Base-by-base conservation (phyloP, 2,113 vertebrate species). In the Orycteropus afer region DNA sequence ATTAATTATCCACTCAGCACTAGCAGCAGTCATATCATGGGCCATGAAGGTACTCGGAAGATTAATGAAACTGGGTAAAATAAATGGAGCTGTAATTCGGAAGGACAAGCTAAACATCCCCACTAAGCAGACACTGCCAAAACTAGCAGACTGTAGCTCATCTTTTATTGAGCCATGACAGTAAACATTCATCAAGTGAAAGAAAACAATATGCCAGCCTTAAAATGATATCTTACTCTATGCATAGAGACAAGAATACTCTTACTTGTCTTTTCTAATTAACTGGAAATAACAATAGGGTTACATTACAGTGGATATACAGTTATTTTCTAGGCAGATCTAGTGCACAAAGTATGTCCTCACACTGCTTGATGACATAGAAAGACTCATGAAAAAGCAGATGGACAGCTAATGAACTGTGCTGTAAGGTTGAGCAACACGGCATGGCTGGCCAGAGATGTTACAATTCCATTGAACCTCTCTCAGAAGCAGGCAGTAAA, bases 51-150 rank as follows among this genome's bases (percentile, higher is more conserved):
- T 94, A 97, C 90, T 93, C 57, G 81, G 96, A 98, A 97, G 98
- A 98, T 98, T 97, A 97, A 98, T 96, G 96, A 97, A 98, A 97
- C 84, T 92, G 96, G 96, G 97, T 97, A 97, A 98, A 98, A 97
- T 97, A 98, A 98, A 98, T 96, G 94, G 96, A 92, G 94, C 84
- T 96, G 95, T 97, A 97, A 97, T 97, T 96, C 8, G 25, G 14
- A 69, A 98, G 90, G 92, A 97, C 93, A 98, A 98, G 69, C 40
- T 95, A 97, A 98, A 94, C 77, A 97, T 89, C 20, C 77, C 96
- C 78, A 97, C 73, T 80, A 97, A 97, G 96, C 49, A 95, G 42
- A 96, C 97, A 96, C 84, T 97, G 97, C 94, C 97, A 98, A 97
- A 98, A 97, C 96, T 95, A 98, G 97, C 97, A 98, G 93, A 97